Conservation (phyloP, 23 tunicate genomes). For the Halocynthia roretzi region DNA sequence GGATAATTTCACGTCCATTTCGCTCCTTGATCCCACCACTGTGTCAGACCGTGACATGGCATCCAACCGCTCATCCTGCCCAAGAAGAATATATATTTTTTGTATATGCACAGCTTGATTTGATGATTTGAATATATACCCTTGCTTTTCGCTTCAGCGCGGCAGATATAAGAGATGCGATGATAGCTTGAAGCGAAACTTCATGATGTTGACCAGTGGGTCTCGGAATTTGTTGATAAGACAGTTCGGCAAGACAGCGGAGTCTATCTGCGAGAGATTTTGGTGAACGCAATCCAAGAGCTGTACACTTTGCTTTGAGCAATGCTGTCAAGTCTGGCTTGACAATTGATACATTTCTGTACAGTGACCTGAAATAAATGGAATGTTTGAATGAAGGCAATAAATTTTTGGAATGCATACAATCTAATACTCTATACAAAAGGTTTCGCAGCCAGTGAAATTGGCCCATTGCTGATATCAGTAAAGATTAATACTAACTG, state of each 20-base stretch:
- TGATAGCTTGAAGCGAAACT: constrained; percentile 49
- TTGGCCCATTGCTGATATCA: too few relatives aligned
- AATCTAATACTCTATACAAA: too few relatives aligned
- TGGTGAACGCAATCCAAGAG: constrained; percentile 71
- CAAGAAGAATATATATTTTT: neutral
- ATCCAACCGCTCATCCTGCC: constrained; percentile 49
- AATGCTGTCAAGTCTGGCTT: constrained; percentile 68
- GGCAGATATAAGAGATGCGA: constrained; percentile 49
- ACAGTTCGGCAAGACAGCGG: constrained; percentile 48
- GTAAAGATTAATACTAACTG: too few relatives aligned
- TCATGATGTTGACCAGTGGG: constrained; percentile 41
- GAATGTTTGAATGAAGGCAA: neutral
- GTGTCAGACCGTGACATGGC: constrained; percentile 26
- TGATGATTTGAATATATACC: constrained; percentile 9
- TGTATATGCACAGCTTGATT: neutral
- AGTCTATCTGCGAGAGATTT: constrained; percentile 68
- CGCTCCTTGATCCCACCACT: constrained; percentile 30
- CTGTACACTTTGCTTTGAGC: constrained; percentile 69
- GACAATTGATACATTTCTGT: constrained; percentile 42
- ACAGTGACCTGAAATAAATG: constrained; percentile 34
- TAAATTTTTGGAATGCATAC: too few relatives aligned
- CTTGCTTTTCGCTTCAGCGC: constrained; percentile 71
- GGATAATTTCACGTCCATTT: constrained; percentile 54
- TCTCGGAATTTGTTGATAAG: constrained; percentile 69
- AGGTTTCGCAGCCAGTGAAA: too few relatives aligned